Percentiles rank a stretch among this genome's conserved stretches.
Conservation (phyloP, 2,888 invertebrate genomes). For the Chymomyza amoena region DNA sequence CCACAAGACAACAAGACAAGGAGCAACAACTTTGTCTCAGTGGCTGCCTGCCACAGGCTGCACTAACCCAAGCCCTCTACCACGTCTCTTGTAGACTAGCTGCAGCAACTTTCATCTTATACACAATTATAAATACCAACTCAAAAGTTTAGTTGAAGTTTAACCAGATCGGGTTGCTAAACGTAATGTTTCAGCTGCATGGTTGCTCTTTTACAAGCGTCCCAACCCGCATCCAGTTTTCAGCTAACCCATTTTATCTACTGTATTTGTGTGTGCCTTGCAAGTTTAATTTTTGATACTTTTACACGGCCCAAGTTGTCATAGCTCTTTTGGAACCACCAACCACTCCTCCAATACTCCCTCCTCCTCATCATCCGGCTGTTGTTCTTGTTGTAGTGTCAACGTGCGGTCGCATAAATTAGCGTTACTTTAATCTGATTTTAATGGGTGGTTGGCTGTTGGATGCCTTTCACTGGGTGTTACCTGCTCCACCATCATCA, state of each 20-base stretch:
- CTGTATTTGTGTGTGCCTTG: not conserved
- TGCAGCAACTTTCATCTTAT: not conserved
- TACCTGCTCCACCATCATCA: slow-evolving; percentile 14
- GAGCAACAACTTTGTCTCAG: slow-evolving; percentile 11
- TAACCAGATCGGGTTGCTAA: not conserved
- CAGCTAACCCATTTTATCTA: not conserved
- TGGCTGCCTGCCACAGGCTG: slow-evolving; percentile 2
- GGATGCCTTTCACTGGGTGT: slow-evolving; percentile 17
- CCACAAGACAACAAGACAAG: slow-evolving; percentile 5
- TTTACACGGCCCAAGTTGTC: not conserved
- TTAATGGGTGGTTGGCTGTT: slow-evolving; percentile 55
- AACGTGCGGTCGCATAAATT: slow-evolving; percentile 76
- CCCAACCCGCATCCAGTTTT: no score
- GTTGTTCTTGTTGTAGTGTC: slow-evolving; percentile 62
- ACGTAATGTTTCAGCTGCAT: not conserved
- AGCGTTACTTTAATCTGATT: slow-evolving; percentile 75
- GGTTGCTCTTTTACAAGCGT: not conserved
- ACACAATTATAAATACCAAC: slow-evolving; percentile 8
- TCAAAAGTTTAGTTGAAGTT: not conserved
- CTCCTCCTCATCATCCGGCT: slow-evolving; percentile 8
- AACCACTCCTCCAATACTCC: not conserved
- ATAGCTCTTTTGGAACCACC: not conserved
- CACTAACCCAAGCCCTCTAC: not conserved
- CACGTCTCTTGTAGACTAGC: not conserved
- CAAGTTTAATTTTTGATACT: slow-evolving; percentile 16